Conservation (phyloP, 1,140 invertebrate genomes). For the Macrotrachela quadricornifera region DNA sequence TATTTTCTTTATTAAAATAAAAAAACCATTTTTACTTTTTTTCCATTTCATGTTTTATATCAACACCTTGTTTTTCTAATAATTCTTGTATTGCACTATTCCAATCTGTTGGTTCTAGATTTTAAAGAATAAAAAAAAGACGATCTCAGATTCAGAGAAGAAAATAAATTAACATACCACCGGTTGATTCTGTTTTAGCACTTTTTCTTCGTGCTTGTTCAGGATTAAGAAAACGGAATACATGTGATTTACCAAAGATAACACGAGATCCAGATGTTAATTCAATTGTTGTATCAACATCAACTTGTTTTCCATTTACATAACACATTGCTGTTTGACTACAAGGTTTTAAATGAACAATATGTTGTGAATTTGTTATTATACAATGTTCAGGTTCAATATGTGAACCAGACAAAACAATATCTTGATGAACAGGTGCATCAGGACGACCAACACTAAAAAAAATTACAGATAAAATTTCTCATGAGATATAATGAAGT, state of each 20-base stretch:
- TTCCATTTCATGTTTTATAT: slow-evolving; percentile 95
- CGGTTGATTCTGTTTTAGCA: too few relatives aligned
- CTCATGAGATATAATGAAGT: too few relatives aligned
- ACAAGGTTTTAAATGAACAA: slow-evolving; percentile 31
- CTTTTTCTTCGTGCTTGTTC: slow-evolving; percentile 23
- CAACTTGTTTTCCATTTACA: slow-evolving; percentile 51
- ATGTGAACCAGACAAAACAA: slow-evolving; percentile 71
- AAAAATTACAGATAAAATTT: neutral
- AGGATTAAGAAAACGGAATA: slow-evolving; percentile 94
- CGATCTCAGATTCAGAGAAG: too few relatives aligned
- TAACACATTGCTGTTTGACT: slow-evolving; percentile 66
- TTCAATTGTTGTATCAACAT: neutral
- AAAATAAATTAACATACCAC: neutral
- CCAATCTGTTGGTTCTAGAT: slow-evolving; percentile 75
- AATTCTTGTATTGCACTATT: slow-evolving; percentile 91
- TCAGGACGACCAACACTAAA: slow-evolving; percentile 63
- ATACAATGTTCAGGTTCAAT: slow-evolving; percentile 82
- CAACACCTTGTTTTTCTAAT: slow-evolving; percentile 88
- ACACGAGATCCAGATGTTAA: slow-evolving; percentile 57
- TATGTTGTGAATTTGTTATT: slow-evolving; percentile 58
- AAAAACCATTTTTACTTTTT: slow-evolving; percentile 30
- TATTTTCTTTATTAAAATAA: neutral
- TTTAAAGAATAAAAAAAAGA: too few relatives aligned
- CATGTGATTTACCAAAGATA: slow-evolving; percentile 91
- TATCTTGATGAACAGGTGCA: slow-evolving; percentile 69